Evolutionary conservation across 2,888 invertebrate genomes (phyloP), one percentile per base, ranked within the genome.

Genomic region (Invenusta paracnida): DNA sequence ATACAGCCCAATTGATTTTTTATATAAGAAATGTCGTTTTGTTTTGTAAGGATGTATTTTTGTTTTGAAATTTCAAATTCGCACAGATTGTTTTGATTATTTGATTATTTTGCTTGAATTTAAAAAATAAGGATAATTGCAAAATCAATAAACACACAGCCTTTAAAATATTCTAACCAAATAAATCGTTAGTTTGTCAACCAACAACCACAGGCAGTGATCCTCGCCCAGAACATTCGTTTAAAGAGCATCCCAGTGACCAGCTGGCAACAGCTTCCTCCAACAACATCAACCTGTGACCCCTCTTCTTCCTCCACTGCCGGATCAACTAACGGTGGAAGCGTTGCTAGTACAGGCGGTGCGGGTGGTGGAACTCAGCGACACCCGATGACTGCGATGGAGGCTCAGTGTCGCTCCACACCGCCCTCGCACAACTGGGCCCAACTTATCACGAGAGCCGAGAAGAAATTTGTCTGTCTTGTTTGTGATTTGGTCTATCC

Each of bases 391-490:
- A 48, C 48, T 17, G 17, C 48, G 48, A 48, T 48, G 48, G 48
- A 48, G 17, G 48, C 48, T 11, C 48, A 48, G 48, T 48, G 11
- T 5, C 5, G 23, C 2, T 79, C n/a, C 2, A 28, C 23, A 79
- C 30, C 29, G 13, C n/a, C 84, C 23, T 23, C 23, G 27, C 30
- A 83, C 30, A 30, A 83, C 66, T 83, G 84, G 84, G 29, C 84
- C 23, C 13, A 27, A 11, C 48, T 83, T 13, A 66, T 83, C n/a
- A 5, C 31, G 11, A 5, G 84, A 67, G 27, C 11, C n/a, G 84
- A 83, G n/a, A 66, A 83, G 31, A 83, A 83, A 67, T 83, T 83
- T 23, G 23, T 83, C 30, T 83, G 84, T 83, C 30, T 83, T 30
- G 17, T 66, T 48, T 30, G 84, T 27, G 23, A 66, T 11, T 23